Percentiles rank a stretch among this genome's conserved stretches.
Evolutionary conservation across 2,113 vertebrate genomes (phyloP).

Genomic region (Elephantulus edwardii): DNA sequence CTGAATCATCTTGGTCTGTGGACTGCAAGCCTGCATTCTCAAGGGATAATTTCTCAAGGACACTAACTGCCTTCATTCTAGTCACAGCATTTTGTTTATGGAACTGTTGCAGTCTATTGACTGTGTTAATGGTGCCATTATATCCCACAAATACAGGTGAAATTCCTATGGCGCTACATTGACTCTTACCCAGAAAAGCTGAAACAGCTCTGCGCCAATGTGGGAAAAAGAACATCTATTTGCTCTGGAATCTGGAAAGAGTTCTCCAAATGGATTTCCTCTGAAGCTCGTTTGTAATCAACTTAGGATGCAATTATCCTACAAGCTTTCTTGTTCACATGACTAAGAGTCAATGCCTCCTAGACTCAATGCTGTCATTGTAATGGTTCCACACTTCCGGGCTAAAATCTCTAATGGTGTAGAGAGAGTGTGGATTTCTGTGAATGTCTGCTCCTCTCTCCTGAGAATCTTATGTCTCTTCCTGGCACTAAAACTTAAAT

Average conservation of each 20-base stretch:
- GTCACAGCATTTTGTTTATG: conserved; percentile 26
- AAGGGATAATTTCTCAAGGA: background rate
- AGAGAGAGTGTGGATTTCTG: background rate
- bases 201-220: background rate
- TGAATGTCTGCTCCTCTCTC: background rate
- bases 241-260: conserved; percentile 42
- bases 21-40: background rate
- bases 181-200: background rate
- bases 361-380: background rate
- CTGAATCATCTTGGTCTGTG: background rate
- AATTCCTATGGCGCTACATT: conserved; percentile 14
- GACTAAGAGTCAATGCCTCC: background rate
- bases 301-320: background rate
- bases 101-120: conserved; percentile 32
- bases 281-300: conserved; percentile 44
- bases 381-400: background rate
- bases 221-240: conserved; percentile 48
- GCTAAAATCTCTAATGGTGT: background rate
- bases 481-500: background rate
- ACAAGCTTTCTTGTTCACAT: conserved; percentile 18
- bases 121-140: conserved; percentile 30
- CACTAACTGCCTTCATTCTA: background rate
- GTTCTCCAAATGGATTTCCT: conserved; percentile 32
- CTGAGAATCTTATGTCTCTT: background rate
- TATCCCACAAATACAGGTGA: conserved; percentile 12